phyloP scores from a whole-genome alignment of 23 tunicate species.

The Botrylloides violaceus region DNA sequence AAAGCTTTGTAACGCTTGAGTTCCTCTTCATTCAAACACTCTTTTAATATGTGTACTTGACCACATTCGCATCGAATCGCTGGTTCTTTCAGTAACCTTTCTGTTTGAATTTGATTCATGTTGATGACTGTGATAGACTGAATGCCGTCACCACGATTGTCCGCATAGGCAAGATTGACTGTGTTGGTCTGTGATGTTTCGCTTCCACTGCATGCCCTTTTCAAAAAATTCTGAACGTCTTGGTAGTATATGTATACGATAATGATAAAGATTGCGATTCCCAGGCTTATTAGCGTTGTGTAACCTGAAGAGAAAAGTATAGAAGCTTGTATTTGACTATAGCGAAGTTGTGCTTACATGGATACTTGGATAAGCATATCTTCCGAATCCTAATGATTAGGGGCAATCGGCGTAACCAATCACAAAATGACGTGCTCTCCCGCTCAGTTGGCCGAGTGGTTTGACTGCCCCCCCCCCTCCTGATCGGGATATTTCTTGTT shows the following conservation, averaged over 20 bases:
- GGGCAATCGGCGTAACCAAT: too few species aligned
- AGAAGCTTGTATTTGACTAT: too few species aligned
- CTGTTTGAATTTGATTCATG: background rate
- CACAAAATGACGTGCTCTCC: too few species aligned
- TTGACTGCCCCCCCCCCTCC: too few species aligned
- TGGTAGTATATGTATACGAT: conserved; percentile 8
- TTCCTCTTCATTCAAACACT: conserved; percentile 5
- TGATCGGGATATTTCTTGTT: too few species aligned
- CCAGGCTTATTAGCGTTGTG: conserved; percentile 17
- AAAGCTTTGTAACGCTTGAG: background rate
- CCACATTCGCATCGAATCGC: conserved; percentile 16
- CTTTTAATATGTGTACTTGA: conserved; percentile 9
- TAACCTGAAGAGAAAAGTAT: conserved; percentile 9
- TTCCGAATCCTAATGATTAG: too few species aligned
- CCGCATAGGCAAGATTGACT: background rate
- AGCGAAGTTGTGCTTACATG: too few species aligned
- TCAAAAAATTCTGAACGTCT: background rate
- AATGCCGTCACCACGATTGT: background rate
- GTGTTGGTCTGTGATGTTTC: background rate
- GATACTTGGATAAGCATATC: too few species aligned
- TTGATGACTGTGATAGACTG: background rate
- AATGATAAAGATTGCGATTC: conserved; percentile 1
- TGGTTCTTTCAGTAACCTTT: conserved; percentile 1
- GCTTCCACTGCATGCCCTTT: background rate
- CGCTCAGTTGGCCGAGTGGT: too few species aligned